Base-by-base conservation (phyloP, 23 tunicate genomes). In the Trididemnum clinides region DNA sequence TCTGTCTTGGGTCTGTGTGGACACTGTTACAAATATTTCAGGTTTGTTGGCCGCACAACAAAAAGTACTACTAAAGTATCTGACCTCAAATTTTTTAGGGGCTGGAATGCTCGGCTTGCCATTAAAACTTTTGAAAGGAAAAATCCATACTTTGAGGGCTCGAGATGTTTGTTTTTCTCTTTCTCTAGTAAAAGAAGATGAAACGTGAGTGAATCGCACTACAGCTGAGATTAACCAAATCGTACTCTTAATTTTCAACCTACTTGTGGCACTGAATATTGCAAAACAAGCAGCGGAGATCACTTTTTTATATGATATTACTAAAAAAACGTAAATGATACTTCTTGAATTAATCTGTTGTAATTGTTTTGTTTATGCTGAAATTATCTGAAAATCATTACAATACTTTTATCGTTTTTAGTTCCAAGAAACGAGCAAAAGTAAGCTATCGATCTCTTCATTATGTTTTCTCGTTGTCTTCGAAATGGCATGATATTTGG, bases 401-500 rank as follows among this genome's bases (percentile, higher is more conserved):
- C n/a, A n/a, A n/a, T n/a, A n/a, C n/a, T n/a, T n/a, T n/a, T n/a
- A n/a, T n/a, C n/a, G n/a, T n/a, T 33, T 27, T 5, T 73, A 90
- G 95, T 27, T 21, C 71, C 25, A 91, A 86, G 38, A 82, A 81
- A 38, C 76, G 80, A 22, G 80, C 90, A 5, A 73, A 54, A 74
- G 49, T 73, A 3, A 81, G 90, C 30, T 91, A 79, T 33, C 86
- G 63, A 22, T 18, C 96, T 0, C 62, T 91, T n/a, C 90, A 91
- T 75, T 91, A 91, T 34, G 34, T 91, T 20, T 62, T 63, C 37
- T 91, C 90, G 1, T 49, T 87, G 58, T 39, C 64, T 15, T 30
- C 77, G 7, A 38, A 28, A 28, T 91, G 96, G 90, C 96, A 91
- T 51, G 96, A 91, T 1, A 69, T 73, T 37, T 91, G 96, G 96